Evolutionary conservation across 2,113 vertebrate genomes (phyloP).

Genomic region (Toxotes jaculatrix): DNA sequence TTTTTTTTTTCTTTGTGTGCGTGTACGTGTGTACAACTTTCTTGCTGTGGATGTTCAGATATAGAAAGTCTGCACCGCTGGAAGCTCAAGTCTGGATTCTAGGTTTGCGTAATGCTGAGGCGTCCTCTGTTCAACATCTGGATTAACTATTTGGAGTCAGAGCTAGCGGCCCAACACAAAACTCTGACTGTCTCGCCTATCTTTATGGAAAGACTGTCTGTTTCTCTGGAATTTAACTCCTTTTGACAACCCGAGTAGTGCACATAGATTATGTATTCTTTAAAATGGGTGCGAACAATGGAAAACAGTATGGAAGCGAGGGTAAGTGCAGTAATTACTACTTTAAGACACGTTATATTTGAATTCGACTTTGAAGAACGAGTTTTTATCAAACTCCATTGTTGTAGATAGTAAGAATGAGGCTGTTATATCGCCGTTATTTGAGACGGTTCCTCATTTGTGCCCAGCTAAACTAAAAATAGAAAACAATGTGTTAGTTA

Average conservation of each 20-base stretch:
- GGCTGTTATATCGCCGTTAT: neutral
- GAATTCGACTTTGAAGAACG: neutral
- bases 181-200: constrained; percentile 34
- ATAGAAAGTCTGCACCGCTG: constrained; percentile 52
- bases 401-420: neutral
- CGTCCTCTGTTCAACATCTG: constrained; percentile 78
- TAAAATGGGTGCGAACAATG: constrained; percentile 98
- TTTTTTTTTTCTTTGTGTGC: neutral
- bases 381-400: neutral
- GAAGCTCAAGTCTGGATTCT: constrained; percentile 55
- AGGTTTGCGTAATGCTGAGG: constrained; percentile 71
- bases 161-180: constrained; percentile 51
- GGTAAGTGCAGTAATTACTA: constrained; percentile 84
- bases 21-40: neutral
- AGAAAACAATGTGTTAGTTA: neutral
- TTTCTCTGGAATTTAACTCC: constrained; percentile 56
- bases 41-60: constrained; percentile 40
- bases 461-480: neutral
- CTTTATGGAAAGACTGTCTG: constrained; percentile 42
- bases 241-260: constrained; percentile 53
- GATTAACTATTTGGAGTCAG: constrained; percentile 81
- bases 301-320: constrained; percentile 97
- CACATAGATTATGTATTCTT: constrained; percentile 89
- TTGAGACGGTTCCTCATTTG: neutral
- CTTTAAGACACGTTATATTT: constrained; percentile 26